These are phyloP conservation scores for Bombus pyrosoma DNA, from an alignment of 1,140 invertebrate species.

Conservation along the genomic window DNA sequence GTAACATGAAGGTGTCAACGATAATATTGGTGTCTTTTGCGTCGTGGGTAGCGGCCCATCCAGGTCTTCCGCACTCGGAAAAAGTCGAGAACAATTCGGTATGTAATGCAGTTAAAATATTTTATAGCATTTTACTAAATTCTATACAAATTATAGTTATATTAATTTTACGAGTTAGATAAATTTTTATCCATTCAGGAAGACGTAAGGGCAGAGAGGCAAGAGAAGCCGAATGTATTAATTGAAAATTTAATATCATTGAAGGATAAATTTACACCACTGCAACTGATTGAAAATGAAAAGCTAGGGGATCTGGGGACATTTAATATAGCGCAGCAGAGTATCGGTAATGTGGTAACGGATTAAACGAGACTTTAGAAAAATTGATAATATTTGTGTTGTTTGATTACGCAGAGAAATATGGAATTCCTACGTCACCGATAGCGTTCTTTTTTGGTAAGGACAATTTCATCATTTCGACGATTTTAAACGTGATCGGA, in stretches of 20 bases:
- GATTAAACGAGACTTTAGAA: not conserved
- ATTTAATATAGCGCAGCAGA: not conserved
- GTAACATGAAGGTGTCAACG: constrained; percentile 33
- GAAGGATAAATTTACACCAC: not conserved
- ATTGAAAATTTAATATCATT: not conserved
- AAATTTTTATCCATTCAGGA: not conserved
- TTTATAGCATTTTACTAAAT: too few relatives aligned
- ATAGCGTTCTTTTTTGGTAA: not conserved
- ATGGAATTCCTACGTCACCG: too few relatives aligned
- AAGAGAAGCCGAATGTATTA: not conserved
- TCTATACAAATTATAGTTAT: too few relatives aligned
- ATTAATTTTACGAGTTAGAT: too few relatives aligned
- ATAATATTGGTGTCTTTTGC: not conserved
- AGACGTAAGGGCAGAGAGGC: accelerated
- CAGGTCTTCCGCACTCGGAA: not conserved
- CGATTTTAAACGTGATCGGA: not conserved
- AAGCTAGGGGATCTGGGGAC: not conserved
- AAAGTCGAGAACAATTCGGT: not conserved
- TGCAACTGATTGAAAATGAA: too few relatives aligned
- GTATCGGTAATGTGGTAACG: not conserved
- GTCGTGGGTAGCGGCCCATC: constrained; percentile 5
- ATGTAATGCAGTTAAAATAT: not conserved
- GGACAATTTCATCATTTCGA: not conserved
- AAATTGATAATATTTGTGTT: not conserved
- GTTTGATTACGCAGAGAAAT: not conserved